These are phyloP conservation scores for Rynchops niger DNA, from an alignment of 2,113 vertebrate species.

Conservation along the genomic window DNA sequence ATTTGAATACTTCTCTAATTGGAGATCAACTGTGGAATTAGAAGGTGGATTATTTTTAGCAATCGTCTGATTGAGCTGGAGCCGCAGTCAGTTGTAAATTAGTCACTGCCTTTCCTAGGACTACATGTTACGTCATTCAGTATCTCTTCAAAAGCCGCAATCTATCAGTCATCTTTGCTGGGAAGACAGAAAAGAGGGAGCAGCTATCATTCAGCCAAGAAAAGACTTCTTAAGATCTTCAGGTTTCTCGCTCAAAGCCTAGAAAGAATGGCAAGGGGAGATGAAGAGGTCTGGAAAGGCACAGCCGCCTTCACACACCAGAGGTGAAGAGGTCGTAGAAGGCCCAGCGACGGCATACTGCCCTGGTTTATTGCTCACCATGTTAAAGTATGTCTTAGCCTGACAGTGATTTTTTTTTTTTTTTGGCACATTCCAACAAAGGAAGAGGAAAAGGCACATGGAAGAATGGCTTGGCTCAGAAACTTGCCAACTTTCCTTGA, in stretches of 20 bases:
- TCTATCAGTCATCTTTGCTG: not conserved
- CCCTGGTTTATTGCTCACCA: fast-evolving
- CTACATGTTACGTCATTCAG: not conserved
- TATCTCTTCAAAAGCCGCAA: not conserved
- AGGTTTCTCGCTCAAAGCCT: not conserved
- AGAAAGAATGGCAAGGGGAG: not conserved
- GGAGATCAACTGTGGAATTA: not conserved
- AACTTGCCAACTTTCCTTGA: not conserved
- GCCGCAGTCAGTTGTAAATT: not conserved
- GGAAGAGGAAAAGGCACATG: not conserved
- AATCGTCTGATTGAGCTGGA: not conserved
- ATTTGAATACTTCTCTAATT: not conserved
- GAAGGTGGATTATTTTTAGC: not conserved
- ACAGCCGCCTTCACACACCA: not conserved
- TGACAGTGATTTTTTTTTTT: not conserved
- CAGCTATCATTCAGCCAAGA: not conserved
- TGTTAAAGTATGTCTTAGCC: not conserved
- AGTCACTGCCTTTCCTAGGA: not conserved
- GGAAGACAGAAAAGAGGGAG: not conserved
- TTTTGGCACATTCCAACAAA: not conserved
- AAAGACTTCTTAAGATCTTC: not conserved
- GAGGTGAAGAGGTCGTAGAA: fast-evolving
- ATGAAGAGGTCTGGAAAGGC: not conserved
- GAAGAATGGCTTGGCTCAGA: not conserved
- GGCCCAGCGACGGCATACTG: fast-evolving